Conservation (phyloP, 1,140 invertebrate species). For the Drosophila teissieri region DNA sequence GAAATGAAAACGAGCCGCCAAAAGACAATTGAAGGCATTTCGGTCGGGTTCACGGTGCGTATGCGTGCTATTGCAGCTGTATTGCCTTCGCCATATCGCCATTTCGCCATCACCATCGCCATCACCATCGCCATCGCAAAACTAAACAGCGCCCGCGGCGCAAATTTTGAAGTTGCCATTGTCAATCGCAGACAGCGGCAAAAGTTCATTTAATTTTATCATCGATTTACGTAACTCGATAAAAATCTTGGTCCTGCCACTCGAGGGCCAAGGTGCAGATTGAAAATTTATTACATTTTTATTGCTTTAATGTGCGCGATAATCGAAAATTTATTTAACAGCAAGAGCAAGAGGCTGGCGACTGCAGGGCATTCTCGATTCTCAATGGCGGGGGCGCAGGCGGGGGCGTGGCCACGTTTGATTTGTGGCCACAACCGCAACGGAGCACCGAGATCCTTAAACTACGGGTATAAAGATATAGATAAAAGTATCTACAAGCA, state of each 20-base stretch:
- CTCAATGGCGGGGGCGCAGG: conserved; percentile 14
- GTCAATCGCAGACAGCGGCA: conserved; percentile 57
- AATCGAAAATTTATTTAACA: conserved; percentile 84
- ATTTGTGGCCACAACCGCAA: conserved; percentile 59
- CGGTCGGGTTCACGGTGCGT: conserved; percentile 49
- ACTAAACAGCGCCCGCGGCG: conserved; percentile 58
- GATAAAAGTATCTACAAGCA: conserved; percentile 45
- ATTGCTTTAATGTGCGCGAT: conserved; percentile 80
- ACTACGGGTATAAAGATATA: conserved; percentile 14
- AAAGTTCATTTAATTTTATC: conserved; percentile 78
- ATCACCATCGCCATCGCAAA: conserved; percentile 21
- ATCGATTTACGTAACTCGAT: conserved; percentile 77
- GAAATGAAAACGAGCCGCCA: conserved; percentile 61
- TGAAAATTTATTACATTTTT: conserved; percentile 84
- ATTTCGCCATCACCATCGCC: neutral
- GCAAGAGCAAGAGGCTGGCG: conserved; percentile 25
- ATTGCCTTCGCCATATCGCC: conserved; percentile 14
- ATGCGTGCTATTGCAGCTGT: conserved; percentile 63
- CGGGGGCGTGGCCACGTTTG: conserved; percentile 44
- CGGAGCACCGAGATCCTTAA: conserved; percentile 16
- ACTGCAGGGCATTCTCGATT: conserved; percentile 18
- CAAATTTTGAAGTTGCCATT: conserved; percentile 57
- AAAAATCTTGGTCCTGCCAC: conserved; percentile 58
- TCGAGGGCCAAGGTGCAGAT: conserved; percentile 58
- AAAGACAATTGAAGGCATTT: conserved; percentile 58